These are phyloP conservation scores for Ditula angustiorana DNA, from an alignment of 2,888 invertebrate species.

Conservation along the genomic window DNA sequence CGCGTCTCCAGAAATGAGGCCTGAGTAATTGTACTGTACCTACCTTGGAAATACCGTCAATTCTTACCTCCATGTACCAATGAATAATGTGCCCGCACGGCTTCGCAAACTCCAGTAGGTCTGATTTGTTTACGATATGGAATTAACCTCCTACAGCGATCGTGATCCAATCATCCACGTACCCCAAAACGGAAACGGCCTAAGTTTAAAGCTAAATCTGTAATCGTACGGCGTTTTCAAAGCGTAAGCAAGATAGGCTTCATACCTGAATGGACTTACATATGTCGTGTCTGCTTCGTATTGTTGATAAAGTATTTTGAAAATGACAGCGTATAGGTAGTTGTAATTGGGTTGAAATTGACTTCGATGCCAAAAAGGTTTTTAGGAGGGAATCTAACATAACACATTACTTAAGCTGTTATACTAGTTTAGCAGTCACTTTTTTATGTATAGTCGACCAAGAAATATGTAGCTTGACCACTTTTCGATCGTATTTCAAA, in stretches of 20 bases:
- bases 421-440: neutral
- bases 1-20: no score
- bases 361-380: slow-evolving; percentile 11
- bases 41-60: neutral
- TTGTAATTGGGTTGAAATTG: slow-evolving; percentile 16
- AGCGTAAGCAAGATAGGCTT: neutral
- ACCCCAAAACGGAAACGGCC: neutral
- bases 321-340: neutral
- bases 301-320: neutral
- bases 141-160: slow-evolving; percentile 28
- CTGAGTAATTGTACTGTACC: no score
- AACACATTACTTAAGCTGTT: neutral
- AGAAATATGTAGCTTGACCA: no score
- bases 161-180: slow-evolving; percentile 9
- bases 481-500: no score
- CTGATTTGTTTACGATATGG: slow-evolving; percentile 38
- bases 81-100: slow-evolving; percentile 37
- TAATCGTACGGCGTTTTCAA: slow-evolving; percentile 8
- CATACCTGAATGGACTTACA: neutral
- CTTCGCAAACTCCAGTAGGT: slow-evolving; percentile 2
- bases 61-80: slow-evolving; percentile 20
- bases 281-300: neutral
- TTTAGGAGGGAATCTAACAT: neutral
- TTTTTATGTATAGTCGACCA: no score
- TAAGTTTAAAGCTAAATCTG: neutral